These are phyloP conservation scores for Baronia brevicornis DNA, from an alignment of 2,888 invertebrate species.

Conservation along the genomic window DNA sequence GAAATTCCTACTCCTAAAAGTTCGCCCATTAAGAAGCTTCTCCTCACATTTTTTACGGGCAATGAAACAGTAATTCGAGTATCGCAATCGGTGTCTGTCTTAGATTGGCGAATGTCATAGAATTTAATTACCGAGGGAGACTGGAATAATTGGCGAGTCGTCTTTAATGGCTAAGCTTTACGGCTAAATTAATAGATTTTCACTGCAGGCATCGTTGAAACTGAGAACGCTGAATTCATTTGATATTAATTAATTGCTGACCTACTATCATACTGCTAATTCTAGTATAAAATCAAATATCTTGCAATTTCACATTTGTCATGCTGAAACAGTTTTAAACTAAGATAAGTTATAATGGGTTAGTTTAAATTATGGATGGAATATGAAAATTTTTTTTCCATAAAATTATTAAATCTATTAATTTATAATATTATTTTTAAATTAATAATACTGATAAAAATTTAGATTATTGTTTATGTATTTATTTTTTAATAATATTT, in stretches of 20 bases:
- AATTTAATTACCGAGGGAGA: constrained; percentile 69
- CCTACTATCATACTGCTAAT: constrained; percentile 42
- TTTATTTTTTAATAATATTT: too few species aligned
- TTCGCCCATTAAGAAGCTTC: constrained; percentile 21
- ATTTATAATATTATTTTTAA: too few species aligned
- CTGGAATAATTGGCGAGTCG: constrained; percentile 67
- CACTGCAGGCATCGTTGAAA: constrained; percentile 46
- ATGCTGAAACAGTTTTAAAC: too few species aligned
- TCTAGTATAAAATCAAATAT: too few species aligned
- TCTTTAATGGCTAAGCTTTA: constrained; percentile 60
- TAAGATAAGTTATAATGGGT: too few species aligned
- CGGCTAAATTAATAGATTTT: constrained; percentile 68
- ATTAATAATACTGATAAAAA: too few species aligned
- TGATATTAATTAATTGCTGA: constrained; percentile 61
- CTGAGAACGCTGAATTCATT: constrained; percentile 36
- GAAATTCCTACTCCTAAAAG: constrained; percentile 14
- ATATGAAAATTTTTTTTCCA: too few species aligned
- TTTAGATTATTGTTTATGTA: too few species aligned
- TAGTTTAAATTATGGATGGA: too few species aligned
- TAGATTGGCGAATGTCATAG: constrained; percentile 66
- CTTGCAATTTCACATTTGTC: too few species aligned
- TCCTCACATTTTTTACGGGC: constrained; percentile 51
- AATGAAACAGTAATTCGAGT: constrained; percentile 64
- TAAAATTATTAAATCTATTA: too few species aligned
- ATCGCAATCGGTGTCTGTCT: constrained; percentile 67